Base-by-base conservation (phyloP, 2,888 invertebrate species). In the Hyalella azteca region DNA sequence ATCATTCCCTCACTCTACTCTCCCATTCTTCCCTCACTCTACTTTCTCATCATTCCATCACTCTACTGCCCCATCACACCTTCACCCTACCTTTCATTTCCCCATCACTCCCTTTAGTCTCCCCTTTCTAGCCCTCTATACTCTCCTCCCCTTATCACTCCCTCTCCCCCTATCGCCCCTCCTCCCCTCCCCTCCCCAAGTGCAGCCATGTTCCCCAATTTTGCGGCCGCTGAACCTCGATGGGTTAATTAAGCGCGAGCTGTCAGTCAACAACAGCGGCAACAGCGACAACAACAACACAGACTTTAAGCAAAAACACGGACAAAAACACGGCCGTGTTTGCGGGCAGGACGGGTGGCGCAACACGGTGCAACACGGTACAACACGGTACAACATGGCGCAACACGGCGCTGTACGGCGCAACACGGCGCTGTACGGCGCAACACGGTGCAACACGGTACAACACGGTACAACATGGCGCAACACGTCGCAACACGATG, bases 261-360 rank as follows among this genome's bases (percentile, higher is more conserved):
- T 66, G 66, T 66, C 66, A 66, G 66, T 66, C 66, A 66, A 36
- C 66, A n/a, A 11, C 26, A 3, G 26, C 54, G 22, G 26, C n/a
- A n/a, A n/a, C n/a, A n/a, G n/a, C n/a, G n/a, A n/a, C n/a, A n/a
- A n/a, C n/a, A n/a, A n/a, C n/a, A n/a, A n/a, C n/a, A n/a, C n/a
- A n/a, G n/a, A n/a, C n/a, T n/a, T n/a, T n/a, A n/a, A n/a, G n/a
- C 54, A 54, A 54, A 54, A 54, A 54, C 54, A 29, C 54, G 26
- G 54, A 26, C 54, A 22, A 54, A n/a, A n/a, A 54, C 54, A 5
- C 54, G 22, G 26, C 54, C 54, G 29, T 22, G 26, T 54, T 54
- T 54, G 26, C 54, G 3, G 54, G 13, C 5, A 49, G n/a, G n/a
- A n/a, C n/a, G n/a, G n/a, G n/a, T n/a, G 45, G 45, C 45, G 45